Base-by-base conservation (phyloP, 2,888 invertebrate species). In the Brassicogethes aeneus region DNA sequence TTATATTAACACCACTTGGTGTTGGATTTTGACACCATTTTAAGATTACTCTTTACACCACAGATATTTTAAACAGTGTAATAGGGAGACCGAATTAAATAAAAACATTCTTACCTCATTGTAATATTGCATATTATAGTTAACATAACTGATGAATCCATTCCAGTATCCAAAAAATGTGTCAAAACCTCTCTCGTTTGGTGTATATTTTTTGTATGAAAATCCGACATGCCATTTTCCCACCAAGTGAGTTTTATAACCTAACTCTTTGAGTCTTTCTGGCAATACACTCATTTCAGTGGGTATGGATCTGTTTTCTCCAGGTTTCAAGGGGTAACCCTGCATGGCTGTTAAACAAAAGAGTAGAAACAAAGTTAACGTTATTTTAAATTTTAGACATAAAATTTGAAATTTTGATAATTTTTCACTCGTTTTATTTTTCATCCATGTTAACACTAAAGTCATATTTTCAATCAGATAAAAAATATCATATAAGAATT, bases 191-290 rank as follows among this genome's bases (percentile, higher is more conserved):
- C 86, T 74, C 34, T 70, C 70, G 1, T 74, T 76, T 0, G 89
- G 89, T 2, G 84, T 75, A 57, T 75, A 82, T 45, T 77, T 76
- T 38, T 71, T 70, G 34, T 73, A 70, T 36, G 79, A 80, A 68
- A 79, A 82, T 1, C 93, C 92, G 44, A 92, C 74, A 61, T 87
- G 85, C 89, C 89, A 89, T 70, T 90, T 90, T 2, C 90, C 90
- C 2, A 90, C 77, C 40, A 85, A 74, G 63, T 84, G 82, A 0
- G 85, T 86, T 15, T 66, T 66, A 61, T 89, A 90, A 5, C 86
- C 86, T 16, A 71, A 59, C 17, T 72, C 69, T 59, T 74, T 73
- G 36, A 90, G 68, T 62, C 80, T 78, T 65, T 76, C 66, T 0
- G 76, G 74, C 46, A 78, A 54, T 37, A 73, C 61, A 48, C 68